Evolutionary conservation across 2,797 vertebrate species (phyloP), one percentile per base, ranked within the genome.

Genomic region (Danio tinwini): DNA sequence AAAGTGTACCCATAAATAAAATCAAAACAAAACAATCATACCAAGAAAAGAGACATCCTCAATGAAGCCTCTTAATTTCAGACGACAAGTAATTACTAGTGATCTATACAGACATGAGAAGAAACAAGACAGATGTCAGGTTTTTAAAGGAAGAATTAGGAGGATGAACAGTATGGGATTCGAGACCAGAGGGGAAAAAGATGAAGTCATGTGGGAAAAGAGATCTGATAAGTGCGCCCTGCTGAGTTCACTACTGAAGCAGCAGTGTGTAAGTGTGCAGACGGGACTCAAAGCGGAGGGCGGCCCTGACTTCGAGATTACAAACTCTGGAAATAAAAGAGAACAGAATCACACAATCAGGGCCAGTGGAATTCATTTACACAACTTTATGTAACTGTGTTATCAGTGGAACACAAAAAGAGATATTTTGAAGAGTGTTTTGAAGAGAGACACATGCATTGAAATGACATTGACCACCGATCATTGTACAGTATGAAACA

Each of bases 191-290:
- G 71, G 71, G 63, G 16, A 79, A 52, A 29, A 49, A 63, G 39
- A 29, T 63, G 70, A 62, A 74, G 75, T 61, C 50, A 73, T 74
- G 53, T 9, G 44, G 55, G 73, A 42, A 58, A 13, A 63, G 50
- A 74, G 71, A 78, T 78, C 59, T 78, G 83, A 81, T 70, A 81
- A 78, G 74, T 61, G 74, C 50, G 19, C 49, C 75, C 75, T 49
- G 49, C 64, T 63, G 70, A 74, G 44, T 42, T 49, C 70, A 58
- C 70, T 71, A 62, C 56, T 55, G 69, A 78, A 53, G 63, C 53
- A 74, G 70, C 40, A 44, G 29, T 59, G 37, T 74, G 63, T 56
- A 42, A 58, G 21, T 55, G 72, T n/a, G 14, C 39, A 67, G 29
- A 42, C 19, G 5, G 44, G 70, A 64, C 21, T 74, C 21, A 47